Base-by-base conservation (phyloP, 2,797 vertebrate species). In the Notolepis coatsorum region DNA sequence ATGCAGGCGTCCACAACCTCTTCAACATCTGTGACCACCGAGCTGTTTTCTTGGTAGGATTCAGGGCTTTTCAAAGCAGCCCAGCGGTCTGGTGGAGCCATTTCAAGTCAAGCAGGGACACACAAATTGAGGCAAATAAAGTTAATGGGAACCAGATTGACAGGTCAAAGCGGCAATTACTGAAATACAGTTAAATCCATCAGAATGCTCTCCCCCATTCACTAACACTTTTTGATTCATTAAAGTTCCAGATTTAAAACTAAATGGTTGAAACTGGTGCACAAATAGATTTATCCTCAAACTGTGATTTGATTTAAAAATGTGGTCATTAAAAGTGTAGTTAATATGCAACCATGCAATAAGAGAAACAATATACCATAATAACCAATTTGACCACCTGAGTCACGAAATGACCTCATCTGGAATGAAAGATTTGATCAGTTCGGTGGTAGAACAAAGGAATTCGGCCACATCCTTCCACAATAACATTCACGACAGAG, bases 21-120 rank as follows among this genome's bases (percentile, higher is more conserved):
- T 88, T 87, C 80, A 88, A 85, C 89, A 89, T 88, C 72, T 90
- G 85, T 85, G 75, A 68, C 73, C 71, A 62, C 68, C 50, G 76
- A 35, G 13, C 59, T 51, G 74, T 78, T 84, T 86, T 78, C 72
- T 75, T 54, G 48, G 58, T 58, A 64, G 58, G 67, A 75, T 39
- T 49, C 65, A 77, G 66, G 53, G 53, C n/a, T 68, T 84, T 82
- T 72, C 71, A 82, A 64, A 79, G 68, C n/a, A n/a, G n/a, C 65
- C 67, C 61, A 28, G 48, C 57, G 64, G 75, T 86, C 83, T 87
- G 89, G 48, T 60, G 75, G 76, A 84, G 52, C 80, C 77, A 83
- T 88, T 85, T 82, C 68, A 62, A 27, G 54, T 18, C 0, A 7
- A 59, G 55, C 49, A 71, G 50, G 62, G 71, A 81, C 73, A 75